phyloP scores from a whole-genome alignment of 2,888 invertebrate species.

The Nycteola revayana region DNA sequence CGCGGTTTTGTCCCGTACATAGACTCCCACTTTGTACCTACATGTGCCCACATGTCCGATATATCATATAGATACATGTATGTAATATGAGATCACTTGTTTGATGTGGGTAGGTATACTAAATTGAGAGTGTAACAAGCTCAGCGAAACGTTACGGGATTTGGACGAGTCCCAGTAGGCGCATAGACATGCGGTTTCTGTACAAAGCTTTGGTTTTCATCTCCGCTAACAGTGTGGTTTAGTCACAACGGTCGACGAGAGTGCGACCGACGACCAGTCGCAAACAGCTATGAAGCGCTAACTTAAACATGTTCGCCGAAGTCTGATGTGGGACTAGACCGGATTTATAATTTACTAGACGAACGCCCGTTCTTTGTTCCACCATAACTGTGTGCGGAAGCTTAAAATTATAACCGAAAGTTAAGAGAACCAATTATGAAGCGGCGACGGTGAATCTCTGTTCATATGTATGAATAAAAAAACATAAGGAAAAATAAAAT shows the following conservation, averaged over 20 bases:
- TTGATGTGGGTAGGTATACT: constrained; percentile 2
- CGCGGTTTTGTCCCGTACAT: constrained; percentile 18
- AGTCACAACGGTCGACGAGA: constrained; percentile 9
- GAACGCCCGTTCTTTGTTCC: constrained; percentile 12
- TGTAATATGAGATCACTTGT: no score
- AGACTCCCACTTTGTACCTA: constrained; percentile 21
- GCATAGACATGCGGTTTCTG: constrained; percentile 7
- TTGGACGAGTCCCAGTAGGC: constrained; percentile 5
- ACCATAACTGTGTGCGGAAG: constrained; percentile 3
- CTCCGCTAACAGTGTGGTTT: constrained; percentile 17
- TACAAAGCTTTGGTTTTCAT: constrained; percentile 19
- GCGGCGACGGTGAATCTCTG: no score
- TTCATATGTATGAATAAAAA: not conserved
- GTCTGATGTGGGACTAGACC: constrained; percentile 16
- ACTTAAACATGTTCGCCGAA: constrained; percentile 28
- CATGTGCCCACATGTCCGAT: constrained; percentile 3
- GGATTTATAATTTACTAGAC: constrained; percentile 26
- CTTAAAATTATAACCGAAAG: constrained; percentile 7
- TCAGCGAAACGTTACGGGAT: constrained; percentile 9
- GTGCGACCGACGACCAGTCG: constrained; percentile 11
- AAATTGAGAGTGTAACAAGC: constrained; percentile 8
- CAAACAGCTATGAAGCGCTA: constrained; percentile 33
- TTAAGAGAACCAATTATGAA: constrained; percentile 2
- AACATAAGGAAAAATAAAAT: constrained; percentile 2
- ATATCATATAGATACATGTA: no score